Evolutionary conservation across 2,888 invertebrate species (phyloP), one percentile per base, ranked within the genome.

Genomic region (Xylocampa areola): DNA sequence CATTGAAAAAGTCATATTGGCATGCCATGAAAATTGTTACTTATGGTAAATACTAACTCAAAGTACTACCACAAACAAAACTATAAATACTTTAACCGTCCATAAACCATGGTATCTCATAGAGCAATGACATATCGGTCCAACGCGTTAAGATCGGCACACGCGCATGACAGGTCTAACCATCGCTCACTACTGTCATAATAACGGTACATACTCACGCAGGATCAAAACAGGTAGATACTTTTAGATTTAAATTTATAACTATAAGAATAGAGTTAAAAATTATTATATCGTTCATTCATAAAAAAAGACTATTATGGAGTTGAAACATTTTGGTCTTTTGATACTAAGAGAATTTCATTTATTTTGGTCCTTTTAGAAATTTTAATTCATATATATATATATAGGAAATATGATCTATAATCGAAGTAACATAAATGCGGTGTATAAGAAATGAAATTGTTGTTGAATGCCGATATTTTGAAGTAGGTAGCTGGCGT

Each of bases 111-210:
- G 27, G 37, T 44, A 66, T 67, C 40, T 45, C 16, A 58, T 35
- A 47, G 65, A 54, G 54, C 49, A 54, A 50, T 65, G 67, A 61
- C 61, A 61, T 64, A 57, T 65, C 39, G 52, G 21, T 7, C 16
- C 16, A 44, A 57, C 16, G 10, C 23, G 35, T 36, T 23, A 21
- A 16, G 60, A 59, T 40, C 40, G 39, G 59, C 50, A 48, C 67
- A 60, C 54, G 54, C 61, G 44, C 66, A 65, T 66, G 67, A 66
- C 54, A 21, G 32, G 16, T 37, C 49, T 35, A 35, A 27, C 60
- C 41, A 65, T 65, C 54, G 45, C 65, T 65, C 67, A 67, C 67
- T 47, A n/a, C 54, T 67, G 61, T 67, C 67, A 61, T 67, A 67
- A 67, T 65, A 65, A 67, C 65, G 65, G 65, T 40, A 66, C 32